A percentile compares a stretch with the other conserved stretches of the same genome.
Conservation (phyloP, 2,797 vertebrate genomes). For the Novumbra hubbsi region DNA sequence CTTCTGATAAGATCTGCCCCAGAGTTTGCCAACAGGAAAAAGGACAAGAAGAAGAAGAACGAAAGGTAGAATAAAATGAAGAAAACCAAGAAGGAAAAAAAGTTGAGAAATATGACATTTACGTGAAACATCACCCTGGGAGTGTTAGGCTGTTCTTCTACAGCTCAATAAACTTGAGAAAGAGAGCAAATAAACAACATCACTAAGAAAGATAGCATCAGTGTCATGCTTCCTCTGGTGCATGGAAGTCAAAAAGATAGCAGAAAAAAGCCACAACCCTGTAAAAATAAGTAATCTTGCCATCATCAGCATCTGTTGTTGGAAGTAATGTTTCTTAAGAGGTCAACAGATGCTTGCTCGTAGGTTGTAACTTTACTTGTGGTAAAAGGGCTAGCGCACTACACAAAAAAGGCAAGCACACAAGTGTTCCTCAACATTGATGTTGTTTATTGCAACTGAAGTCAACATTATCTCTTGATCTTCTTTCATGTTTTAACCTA, state of each 20-base stretch:
- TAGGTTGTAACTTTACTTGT: neutral
- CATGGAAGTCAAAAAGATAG: neutral
- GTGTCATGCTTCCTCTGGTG: neutral
- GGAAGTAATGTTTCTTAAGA: neutral
- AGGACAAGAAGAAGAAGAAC: neutral
- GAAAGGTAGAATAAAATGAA: neutral
- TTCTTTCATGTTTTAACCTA: neutral
- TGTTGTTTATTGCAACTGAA: neutral
- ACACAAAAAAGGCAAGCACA: neutral
- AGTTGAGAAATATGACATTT: neutral
- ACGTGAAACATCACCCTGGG: neutral
- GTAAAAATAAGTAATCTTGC: neutral
- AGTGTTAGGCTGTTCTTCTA: neutral
- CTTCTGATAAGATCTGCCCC: slow-evolving; percentile 6
- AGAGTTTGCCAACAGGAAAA: neutral
- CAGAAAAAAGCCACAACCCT: neutral
- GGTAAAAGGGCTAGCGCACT: neutral
- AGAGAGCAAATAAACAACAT: neutral
- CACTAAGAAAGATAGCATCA: slow-evolving; percentile 4
- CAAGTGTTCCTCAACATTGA: neutral
- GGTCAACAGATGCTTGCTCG: slow-evolving; percentile 6
- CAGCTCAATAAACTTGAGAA: neutral
- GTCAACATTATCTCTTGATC: neutral
- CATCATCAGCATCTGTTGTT: neutral
- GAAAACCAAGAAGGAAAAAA: neutral